These are phyloP conservation scores for Alectoris magna DNA, from an alignment of 2,797 vertebrate genomes.

Conservation along the genomic window DNA sequence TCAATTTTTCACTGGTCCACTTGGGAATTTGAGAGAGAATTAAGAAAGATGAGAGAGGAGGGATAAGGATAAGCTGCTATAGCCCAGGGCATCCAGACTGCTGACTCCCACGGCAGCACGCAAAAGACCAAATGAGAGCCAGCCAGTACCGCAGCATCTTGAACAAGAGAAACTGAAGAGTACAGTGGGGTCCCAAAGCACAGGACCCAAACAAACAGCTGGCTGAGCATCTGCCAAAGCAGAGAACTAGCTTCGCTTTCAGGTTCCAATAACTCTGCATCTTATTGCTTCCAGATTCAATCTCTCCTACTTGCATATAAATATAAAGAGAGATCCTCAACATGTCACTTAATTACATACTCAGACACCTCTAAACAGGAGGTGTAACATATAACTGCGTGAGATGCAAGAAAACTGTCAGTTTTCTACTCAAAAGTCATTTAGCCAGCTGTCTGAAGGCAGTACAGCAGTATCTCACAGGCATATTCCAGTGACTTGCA, in stretches of 20 bases:
- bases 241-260: neutral
- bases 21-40: neutral
- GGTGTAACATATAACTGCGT: neutral
- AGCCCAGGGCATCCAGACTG: neutral
- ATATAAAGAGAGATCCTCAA: neutral
- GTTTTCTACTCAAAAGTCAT: neutral
- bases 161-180: neutral
- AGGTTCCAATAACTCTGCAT: neutral
- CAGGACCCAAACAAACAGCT: neutral
- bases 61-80: neutral
- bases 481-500: neutral
- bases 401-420: neutral
- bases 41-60: neutral
- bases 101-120: neutral
- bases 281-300: neutral
- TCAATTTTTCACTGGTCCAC: neutral
- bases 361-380: neutral
- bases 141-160: slow-evolving; percentile 5
- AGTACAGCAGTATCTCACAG: neutral
- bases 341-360: neutral
- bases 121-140: neutral
- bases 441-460: neutral
- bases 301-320: neutral
- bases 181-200: neutral
- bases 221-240: neutral